Percentiles rank a stretch among this genome's conserved stretches.
Conservation (phyloP, 2,113 vertebrate species). For the Gasterosteus aculeatus region DNA sequence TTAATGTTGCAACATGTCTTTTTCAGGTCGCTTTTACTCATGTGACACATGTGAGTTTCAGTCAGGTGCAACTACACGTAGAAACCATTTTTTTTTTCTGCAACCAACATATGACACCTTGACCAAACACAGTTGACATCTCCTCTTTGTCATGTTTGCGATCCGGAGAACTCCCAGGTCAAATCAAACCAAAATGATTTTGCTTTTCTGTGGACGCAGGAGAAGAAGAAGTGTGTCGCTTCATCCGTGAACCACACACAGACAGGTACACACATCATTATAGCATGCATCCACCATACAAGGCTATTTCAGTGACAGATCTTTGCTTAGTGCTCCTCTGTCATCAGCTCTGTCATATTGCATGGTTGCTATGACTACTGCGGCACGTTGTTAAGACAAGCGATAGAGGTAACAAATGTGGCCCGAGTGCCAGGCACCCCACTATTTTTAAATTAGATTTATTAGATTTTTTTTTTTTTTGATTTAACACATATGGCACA, state of each 20-base stretch:
- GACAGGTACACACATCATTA: conserved; percentile 55
- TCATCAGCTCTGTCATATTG: conserved; percentile 88
- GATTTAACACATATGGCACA: conserved; percentile 17
- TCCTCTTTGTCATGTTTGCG: conserved; percentile 53
- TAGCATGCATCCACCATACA: conserved; percentile 56
- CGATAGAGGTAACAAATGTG: conserved; percentile 76
- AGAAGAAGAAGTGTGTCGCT: conserved; percentile 40
- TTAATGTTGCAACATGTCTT: conserved; percentile 1
- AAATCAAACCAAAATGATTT: conserved; percentile 53
- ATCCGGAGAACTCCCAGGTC: conserved; percentile 46
- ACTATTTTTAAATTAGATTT: conserved; percentile 87
- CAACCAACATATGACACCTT: conserved; percentile 26
- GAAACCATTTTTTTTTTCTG: conserved; percentile 1
- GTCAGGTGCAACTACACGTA: conserved; percentile 25
- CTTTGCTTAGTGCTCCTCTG: conserved; percentile 87
- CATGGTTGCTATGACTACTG: conserved; percentile 86
- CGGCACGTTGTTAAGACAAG: conserved; percentile 83
- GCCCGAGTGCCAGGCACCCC: conserved; percentile 75
- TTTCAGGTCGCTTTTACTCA: conserved; percentile 3
- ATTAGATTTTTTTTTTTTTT: conserved; percentile 66
- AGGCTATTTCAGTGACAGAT: conserved; percentile 85
- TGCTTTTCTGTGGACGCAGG: conserved; percentile 48
- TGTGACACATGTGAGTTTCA: conserved; percentile 5
- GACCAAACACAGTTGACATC: conserved; percentile 44
- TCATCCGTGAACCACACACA: not conserved